Conservation (phyloP, 2,113 vertebrate genomes). For the Nymphicus hollandicus region DNA sequence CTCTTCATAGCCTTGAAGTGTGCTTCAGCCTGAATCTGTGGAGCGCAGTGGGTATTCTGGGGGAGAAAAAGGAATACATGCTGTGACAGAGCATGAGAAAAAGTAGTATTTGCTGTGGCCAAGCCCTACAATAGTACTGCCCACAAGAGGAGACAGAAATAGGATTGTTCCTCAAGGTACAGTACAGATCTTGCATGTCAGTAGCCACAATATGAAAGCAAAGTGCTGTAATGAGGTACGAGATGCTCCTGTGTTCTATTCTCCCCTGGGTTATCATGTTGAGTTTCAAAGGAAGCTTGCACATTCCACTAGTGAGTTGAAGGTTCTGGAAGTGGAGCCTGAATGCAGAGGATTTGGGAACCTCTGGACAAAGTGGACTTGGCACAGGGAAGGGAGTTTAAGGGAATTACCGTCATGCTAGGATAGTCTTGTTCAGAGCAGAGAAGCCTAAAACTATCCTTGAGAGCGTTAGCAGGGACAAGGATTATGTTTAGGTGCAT, state of each 20-base stretch:
- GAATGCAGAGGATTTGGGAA: not conserved
- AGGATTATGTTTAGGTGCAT: not conserved
- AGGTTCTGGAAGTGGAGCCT: not conserved
- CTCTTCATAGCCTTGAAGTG: not conserved
- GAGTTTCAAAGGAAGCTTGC: not conserved
- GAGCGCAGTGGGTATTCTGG: not conserved
- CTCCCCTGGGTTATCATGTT: not conserved
- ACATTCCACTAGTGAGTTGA: not conserved
- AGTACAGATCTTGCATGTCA: not conserved
- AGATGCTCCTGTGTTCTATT: not conserved
- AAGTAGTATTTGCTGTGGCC: not conserved
- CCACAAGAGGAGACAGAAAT: not conserved
- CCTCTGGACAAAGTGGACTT: accelerated
- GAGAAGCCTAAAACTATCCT: not conserved
- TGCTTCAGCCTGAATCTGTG: not conserved
- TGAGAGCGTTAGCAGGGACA: not conserved
- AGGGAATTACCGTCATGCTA: not conserved
- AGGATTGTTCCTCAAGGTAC: not conserved
- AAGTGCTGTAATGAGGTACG: not conserved
- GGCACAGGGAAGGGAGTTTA: accelerated
- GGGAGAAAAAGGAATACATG: not conserved
- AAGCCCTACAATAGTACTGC: not conserved
- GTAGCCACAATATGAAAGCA: not conserved
- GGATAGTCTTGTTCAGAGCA: not conserved
- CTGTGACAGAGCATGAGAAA: not conserved